Base-by-base conservation (phyloP, 2,797 vertebrate species). In the Pseudomugil tenellus region DNA sequence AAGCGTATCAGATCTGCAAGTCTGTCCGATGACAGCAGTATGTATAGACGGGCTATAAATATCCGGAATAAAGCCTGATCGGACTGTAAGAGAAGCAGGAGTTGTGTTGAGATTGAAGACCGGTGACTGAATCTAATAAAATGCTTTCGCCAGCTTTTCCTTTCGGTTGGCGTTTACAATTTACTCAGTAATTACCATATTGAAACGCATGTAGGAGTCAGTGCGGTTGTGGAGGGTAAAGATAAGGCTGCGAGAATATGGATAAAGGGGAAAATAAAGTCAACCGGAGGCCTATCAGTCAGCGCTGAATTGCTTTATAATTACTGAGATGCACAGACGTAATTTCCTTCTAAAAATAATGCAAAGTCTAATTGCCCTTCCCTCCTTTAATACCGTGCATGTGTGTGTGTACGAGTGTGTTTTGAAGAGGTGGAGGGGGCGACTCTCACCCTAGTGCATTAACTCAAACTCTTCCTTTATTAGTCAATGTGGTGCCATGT, bases 151-250 rank as follows among this genome's bases (percentile, higher is more conserved):
- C 84, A 83, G 89, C 83, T 84, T 88, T 87, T 87, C 74, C 75
- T 68, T 87, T 85, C 72, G 75, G 83, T 81, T 69, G 73, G 80
- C 84, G 79, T 91, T 91, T 87, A 79, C 86, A 91, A 91, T 84
- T 90, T 73, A 63, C 83, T 85, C 29, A 52, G 88, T 93, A 90
- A 92, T 92, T 91, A 89, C 87, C 80, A 76, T 90, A 91, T 92
- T 90, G 89, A 93, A 92, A 92, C 90, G 87, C 84, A 88, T 77
- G 88, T 90, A 88, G 89, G 86, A 90, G 89, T 87, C 80, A 75
- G 80, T 84, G 89, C 81, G 62, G 86, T 84, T 80, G 84, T 89
- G 87, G 61, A 80, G 69, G 77, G 66, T 46, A 79, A 77, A 91
- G 91, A 93, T 93, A 93, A 92, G 92, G 57, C 77, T 39, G 77